phyloP scores from a whole-genome alignment of 2,888 invertebrate species.

The Conomelus anceps region DNA sequence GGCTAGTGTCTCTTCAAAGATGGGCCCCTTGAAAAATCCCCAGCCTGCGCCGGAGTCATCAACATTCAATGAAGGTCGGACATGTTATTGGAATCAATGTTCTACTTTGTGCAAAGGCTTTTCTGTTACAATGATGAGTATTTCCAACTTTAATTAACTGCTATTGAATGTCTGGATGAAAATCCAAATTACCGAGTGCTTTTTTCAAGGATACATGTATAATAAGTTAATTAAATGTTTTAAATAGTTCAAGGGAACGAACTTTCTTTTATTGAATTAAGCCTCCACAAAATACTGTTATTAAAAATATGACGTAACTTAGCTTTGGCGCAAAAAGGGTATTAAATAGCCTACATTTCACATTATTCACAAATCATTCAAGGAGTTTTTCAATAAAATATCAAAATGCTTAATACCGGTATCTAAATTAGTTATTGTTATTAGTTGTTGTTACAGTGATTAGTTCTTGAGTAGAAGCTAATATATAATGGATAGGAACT shows the following conservation, averaged over 20 bases:
- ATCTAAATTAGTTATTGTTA: background rate
- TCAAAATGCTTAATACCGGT: background rate
- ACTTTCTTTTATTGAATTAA: too few species aligned
- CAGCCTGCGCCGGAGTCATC: too few species aligned
- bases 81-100: background rate
- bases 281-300: too few species aligned
- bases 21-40: too few species aligned
- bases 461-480: too few species aligned
- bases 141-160: background rate
- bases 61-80: too few species aligned
- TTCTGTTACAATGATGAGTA: background rate
- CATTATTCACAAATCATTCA: background rate
- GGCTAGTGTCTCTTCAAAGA: too few species aligned
- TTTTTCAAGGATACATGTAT: background rate
- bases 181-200: background rate
- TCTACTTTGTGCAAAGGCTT: background rate
- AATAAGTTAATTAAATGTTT: too few species aligned
- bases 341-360: background rate
- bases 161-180: background rate
- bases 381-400: background rate
- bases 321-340: background rate
- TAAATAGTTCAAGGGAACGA: too few species aligned
- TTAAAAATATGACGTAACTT: background rate
- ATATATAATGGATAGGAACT: too few species aligned
- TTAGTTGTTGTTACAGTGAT: too few species aligned